These are phyloP conservation scores for Meandrusa payeni DNA, from an alignment of 2,888 invertebrate species.

Conservation along the genomic window DNA sequence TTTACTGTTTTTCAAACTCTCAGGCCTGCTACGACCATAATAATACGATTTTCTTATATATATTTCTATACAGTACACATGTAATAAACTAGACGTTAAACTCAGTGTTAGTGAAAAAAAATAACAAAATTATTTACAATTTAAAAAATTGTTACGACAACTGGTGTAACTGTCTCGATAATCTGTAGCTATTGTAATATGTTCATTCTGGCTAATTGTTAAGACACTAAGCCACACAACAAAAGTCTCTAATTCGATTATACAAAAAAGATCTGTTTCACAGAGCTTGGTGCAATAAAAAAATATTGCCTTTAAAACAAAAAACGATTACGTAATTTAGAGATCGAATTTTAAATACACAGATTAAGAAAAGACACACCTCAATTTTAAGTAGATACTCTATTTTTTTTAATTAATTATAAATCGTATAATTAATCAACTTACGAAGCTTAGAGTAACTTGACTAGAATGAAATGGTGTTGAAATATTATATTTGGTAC, in stretches of 20 bases:
- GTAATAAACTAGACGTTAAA: conserved; percentile 20
- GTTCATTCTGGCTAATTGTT: no score
- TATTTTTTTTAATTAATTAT: conserved; percentile 10
- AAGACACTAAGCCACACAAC: no score
- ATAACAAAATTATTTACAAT: no score
- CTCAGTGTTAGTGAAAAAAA: no score
- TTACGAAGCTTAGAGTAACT: conserved; percentile 22
- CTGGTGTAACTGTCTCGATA: no score
- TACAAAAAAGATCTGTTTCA: conserved; percentile 4
- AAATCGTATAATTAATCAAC: conserved; percentile 17
- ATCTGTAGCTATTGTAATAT: no score
- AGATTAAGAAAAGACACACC: conserved; percentile 13
- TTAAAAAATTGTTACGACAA: neutral
- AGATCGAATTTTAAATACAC: neutral
- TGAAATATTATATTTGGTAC: conserved; percentile 17
- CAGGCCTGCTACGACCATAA: conserved; percentile 8
- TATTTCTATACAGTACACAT: conserved; percentile 21
- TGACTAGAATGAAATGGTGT: conserved; percentile 22
- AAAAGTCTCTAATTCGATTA: neutral
- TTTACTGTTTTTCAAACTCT: conserved; percentile 2
- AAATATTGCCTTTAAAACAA: conserved; percentile 18
- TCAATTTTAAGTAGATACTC: conserved; percentile 4
- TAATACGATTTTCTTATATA: conserved; percentile 11
- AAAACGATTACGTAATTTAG: conserved; percentile 2
- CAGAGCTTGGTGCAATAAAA: conserved; percentile 2